Base-by-base conservation (phyloP, 2,113 vertebrate species). In the Herpailurus yagouaroundi region DNA sequence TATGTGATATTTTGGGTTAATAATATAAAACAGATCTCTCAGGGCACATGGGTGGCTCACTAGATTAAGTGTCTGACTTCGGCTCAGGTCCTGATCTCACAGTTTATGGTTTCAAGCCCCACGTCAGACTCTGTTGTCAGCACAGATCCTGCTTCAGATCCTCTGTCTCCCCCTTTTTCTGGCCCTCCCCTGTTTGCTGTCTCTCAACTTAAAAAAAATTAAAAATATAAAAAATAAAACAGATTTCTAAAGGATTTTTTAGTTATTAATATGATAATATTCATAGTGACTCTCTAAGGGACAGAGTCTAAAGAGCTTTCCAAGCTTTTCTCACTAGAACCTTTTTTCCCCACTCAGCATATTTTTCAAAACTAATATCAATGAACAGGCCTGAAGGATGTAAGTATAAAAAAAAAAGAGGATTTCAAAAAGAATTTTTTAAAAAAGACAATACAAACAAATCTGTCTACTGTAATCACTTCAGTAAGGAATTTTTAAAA, bases 311-410 rank as follows among this genome's bases (percentile, higher is more conserved):
- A 18, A 55, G 25, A 68, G 36, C 31, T 91, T 91, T 76, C 36
- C 36, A 66, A 74, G 36, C n/a, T 31, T 73, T 25, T 87, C 63
- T 92, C 14, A 76, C 31, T 50, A 5, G 33, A 41, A 52, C 0
- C 52, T 36, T 96, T 63, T 12, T 5, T 15, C 48, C 1, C 0
- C 15, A 18, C 33, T 36, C 48, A n/a, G 23, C 33, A 60, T 73
- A 50, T 57, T 94, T 94, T 91, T 74, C 45, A 87, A 94, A 88
- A 69, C 83, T 88, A 74, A 68, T 69, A 69, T 68, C 57, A 96
- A 36, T 12, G 14, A 87, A 57, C 18, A 91, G 27, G 74, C 25
- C 57, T 91, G 3, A 96, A 38, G 14, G 64, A 38, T 76, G 7
- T 63, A n/a, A 69, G 57, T 83, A 45, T 7, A 57, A 60, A 19